phyloP scores from a whole-genome alignment of 2,888 invertebrate genomes.

The Acleris laterana region DNA sequence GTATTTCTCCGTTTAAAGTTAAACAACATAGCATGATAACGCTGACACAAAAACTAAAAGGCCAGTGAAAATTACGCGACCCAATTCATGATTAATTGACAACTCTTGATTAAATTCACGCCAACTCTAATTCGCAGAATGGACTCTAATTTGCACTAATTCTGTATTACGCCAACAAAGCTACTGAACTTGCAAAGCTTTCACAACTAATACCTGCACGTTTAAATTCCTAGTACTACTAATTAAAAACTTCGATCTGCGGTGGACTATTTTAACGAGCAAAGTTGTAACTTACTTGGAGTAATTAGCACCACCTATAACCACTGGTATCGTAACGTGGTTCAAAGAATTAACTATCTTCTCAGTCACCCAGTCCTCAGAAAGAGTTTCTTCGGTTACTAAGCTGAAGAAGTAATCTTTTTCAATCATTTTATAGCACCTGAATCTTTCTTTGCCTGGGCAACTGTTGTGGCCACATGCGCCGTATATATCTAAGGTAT shows the following conservation, averaged over 20 bases:
- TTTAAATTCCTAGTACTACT: conserved; percentile 11
- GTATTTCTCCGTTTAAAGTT: no score
- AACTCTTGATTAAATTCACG: no score
- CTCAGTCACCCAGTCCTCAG: conserved; percentile 66
- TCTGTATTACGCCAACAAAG: no score
- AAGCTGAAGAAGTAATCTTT: conserved; percentile 66
- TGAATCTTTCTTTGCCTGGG: conserved; percentile 48
- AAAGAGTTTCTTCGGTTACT: conserved; percentile 63
- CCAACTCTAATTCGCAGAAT: no score
- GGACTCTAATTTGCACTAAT: no score
- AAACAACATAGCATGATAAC: no score
- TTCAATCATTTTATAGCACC: conserved; percentile 64
- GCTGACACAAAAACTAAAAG: no score
- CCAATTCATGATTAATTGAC: no score
- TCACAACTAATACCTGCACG: no score
- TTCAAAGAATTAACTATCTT: conserved; percentile 59
- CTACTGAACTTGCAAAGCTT: no score
- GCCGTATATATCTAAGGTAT: conserved; percentile 63
- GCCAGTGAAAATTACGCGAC: no score
- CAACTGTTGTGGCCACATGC: conserved; percentile 64
- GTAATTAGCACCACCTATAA: conserved; percentile 61
- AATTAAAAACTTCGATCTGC: conserved; percentile 27
- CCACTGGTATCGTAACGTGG: conserved; percentile 63
- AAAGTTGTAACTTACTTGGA: conserved; percentile 53
- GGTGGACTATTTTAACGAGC: conserved; percentile 26